Base-by-base conservation (phyloP, 2,113 vertebrate genomes). In the Peromyscus leucopus region DNA sequence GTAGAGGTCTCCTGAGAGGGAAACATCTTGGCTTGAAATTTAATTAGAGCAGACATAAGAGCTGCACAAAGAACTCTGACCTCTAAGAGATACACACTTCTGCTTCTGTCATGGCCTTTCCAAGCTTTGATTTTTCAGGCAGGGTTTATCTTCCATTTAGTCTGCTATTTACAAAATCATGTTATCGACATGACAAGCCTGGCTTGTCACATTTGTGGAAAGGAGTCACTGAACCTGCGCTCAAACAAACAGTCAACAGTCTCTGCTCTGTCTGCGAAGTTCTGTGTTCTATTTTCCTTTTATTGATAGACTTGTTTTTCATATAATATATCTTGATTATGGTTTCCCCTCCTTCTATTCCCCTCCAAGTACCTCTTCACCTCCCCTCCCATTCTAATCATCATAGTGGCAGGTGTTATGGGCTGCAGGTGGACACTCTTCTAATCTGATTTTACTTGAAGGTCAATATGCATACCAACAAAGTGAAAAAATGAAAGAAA, bases 401-500 rank as follows among this genome's bases (percentile, higher is more conserved):
- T 6, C 10, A 22, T 33, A 22, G 39, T 42, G 65, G 59, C 55
- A 96, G 89, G 67, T 12, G 21, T 92, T 96, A 4, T 90, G 71
- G 71, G 78, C 15, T 93, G 59, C 88, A 55, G 51, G 91, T 36
- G 51, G 97, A 93, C 76, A 74, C 16, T 22, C 31, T 96, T 95
- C 79, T 95, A 90, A 88, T 91, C 96, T 90, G 86, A 7, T 85
- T 96, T 59, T 96, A 71, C 39, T 96, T 95, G 90, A 86, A 71
- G 75, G 83, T 98, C 28, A 72, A 55, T 5, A 5, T 17, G 33
- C 51, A 33, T 87, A 51, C 0, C 13, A 1, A 76, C 2, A 89
- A 90, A 91, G 85, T 0, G 0, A 88, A 88, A 88, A 85, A 92
- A 85, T 0, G 0, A 85, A 86, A 94, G 57, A 71, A 89, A 96